Evolutionary conservation across 2,113 vertebrate species (phyloP).

Genomic region (Sinosuthora webbiana): DNA sequence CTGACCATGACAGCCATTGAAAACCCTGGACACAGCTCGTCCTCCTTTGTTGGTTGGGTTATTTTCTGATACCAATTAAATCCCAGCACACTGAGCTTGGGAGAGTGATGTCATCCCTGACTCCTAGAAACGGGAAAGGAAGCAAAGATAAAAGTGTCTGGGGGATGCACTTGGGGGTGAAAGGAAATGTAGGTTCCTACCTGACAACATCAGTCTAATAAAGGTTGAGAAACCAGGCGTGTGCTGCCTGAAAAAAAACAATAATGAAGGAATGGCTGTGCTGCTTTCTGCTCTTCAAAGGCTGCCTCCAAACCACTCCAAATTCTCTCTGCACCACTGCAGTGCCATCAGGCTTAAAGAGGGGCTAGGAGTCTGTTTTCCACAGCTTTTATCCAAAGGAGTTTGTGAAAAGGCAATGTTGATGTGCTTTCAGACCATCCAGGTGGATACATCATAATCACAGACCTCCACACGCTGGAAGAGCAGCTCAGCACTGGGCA

Average conservation of each 20-base stretch:
- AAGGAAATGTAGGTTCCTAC: neutral
- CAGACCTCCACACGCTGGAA: neutral
- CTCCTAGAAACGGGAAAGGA: neutral
- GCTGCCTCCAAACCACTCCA: neutral
- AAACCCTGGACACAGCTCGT: neutral
- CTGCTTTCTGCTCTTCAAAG: neutral
- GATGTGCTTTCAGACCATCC: neutral
- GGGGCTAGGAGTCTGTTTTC: neutral
- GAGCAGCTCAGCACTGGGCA: neutral
- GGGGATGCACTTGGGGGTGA: neutral
- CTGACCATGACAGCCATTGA: neutral
- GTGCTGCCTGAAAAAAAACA: neutral
- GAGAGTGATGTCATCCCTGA: neutral
- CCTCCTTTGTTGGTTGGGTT: neutral
- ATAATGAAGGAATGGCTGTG: neutral
- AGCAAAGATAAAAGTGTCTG: neutral
- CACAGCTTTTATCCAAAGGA: neutral
- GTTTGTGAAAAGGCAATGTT: neutral
- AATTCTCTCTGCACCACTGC: neutral
- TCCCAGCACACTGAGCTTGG: neutral
- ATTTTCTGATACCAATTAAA: neutral
- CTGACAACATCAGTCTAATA: neutral
- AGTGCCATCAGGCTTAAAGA: neutral
- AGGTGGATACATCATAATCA: fast-evolving
- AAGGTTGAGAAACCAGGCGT: neutral